Evolutionary conservation across 2,113 vertebrate species (phyloP).

Genomic region (Sclerurus mexicanus): DNA sequence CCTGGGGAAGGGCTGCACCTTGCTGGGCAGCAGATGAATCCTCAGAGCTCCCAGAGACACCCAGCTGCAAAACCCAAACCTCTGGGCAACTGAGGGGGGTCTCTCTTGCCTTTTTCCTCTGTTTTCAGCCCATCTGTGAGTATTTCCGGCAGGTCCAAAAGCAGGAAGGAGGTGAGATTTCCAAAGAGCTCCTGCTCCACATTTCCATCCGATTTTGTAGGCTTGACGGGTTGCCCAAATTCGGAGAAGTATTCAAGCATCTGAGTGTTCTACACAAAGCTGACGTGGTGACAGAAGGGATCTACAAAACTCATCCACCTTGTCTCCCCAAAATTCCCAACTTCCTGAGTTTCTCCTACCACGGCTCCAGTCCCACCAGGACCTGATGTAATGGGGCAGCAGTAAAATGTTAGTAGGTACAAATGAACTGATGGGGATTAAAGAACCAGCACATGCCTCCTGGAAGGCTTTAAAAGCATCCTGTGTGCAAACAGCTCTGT

Average conservation of each 20-base stretch:
- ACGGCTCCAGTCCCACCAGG: neutral
- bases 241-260: neutral
- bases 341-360: constrained; percentile 34
- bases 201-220: neutral
- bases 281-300: neutral
- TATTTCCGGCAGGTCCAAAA: neutral
- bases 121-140: neutral
- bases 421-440: constrained; percentile 73
- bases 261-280: neutral
- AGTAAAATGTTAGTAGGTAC: constrained; percentile 69
- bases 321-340: neutral
- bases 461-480: constrained; percentile 64
- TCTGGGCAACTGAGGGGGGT: neutral
- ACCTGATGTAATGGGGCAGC: constrained; percentile 52
- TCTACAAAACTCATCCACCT: neutral
- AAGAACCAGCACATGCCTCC: constrained; percentile 59
- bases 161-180: neutral
- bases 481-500: constrained; percentile 60
- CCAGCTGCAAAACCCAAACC: neutral
- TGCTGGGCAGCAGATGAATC: neutral
- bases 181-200: neutral
- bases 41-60: neutral
- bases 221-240: neutral
- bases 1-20: neutral
- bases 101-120: no score